A percentile compares a stretch with the other conserved stretches of the same genome.
phyloP scores from a whole-genome alignment of 2,113 vertebrate genomes.

The Thymallus thymallus region DNA sequence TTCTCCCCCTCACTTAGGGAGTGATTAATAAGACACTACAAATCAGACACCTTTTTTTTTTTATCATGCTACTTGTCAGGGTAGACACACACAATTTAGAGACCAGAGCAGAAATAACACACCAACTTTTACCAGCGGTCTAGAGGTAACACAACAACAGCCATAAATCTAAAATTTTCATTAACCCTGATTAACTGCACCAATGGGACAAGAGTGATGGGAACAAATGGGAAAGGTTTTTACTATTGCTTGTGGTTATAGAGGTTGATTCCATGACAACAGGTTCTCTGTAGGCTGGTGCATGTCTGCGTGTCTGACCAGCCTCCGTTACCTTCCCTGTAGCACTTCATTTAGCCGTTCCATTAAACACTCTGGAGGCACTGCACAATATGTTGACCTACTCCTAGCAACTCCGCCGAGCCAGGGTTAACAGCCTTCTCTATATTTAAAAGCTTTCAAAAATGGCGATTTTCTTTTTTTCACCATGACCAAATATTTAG shows the following conservation, averaged over 20 bases:
- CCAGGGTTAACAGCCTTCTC: slow-evolving; percentile 8
- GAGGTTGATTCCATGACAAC: background rate
- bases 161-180: background rate
- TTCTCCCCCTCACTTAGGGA: background rate
- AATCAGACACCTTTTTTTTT: slow-evolving; percentile 39
- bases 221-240: background rate
- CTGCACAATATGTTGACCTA: slow-evolving; percentile 21
- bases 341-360: slow-evolving; percentile 19
- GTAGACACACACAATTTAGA: slow-evolving; percentile 26
- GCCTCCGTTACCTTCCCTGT: slow-evolving; percentile 12
- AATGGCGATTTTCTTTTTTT: background rate
- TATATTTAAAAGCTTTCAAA: slow-evolving; percentile 22
- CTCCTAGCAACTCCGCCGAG: slow-evolving; percentile 9
- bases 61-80: slow-evolving; percentile 23
- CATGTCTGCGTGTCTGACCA: slow-evolving; percentile 9
- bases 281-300: background rate
- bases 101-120: background rate
- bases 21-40: slow-evolving; percentile 20
- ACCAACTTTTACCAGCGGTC: background rate
- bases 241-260: background rate
- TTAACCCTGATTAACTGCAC: background rate
- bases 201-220: background rate
- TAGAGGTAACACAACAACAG: background rate
- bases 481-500: slow-evolving; percentile 34
- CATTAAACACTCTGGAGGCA: slow-evolving; percentile 27